These are phyloP conservation scores for Pyralis farinalis DNA, from an alignment of 2,888 invertebrate genomes.

Conservation along the genomic window DNA sequence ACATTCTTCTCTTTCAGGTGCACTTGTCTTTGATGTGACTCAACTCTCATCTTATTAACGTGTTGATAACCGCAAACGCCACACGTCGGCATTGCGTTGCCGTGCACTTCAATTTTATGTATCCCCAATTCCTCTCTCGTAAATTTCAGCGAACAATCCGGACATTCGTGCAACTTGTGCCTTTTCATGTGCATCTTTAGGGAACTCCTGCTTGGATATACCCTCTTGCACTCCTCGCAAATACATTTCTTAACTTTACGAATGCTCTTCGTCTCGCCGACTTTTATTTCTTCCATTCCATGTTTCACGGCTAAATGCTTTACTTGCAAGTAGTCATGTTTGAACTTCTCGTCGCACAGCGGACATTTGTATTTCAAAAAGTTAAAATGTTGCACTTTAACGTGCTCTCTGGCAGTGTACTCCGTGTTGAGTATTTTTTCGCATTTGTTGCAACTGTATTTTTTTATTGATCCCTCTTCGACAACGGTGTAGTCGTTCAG, in stretches of 20 bases:
- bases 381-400: neutral
- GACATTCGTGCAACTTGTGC: neutral
- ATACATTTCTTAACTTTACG: neutral
- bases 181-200: neutral
- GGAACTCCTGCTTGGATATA: neutral
- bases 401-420: neutral
- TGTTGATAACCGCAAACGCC: slow-evolving; percentile 21
- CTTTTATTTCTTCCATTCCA: no score
- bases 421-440: neutral
- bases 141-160: neutral
- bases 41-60: neutral
- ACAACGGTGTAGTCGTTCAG: neutral
- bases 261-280: neutral
- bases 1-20: slow-evolving; percentile 29
- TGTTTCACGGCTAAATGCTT: no score
- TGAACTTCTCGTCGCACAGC: no score
- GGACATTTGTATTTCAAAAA: no score
- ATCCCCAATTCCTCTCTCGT: neutral
- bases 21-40: slow-evolving; percentile 15
- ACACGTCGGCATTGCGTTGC: slow-evolving; percentile 17
- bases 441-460: slow-evolving; percentile 10
- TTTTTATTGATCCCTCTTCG: neutral
- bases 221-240: neutral
- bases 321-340: no score
- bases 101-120: slow-evolving; percentile 17